Conservation (phyloP, 2,797 vertebrate species). For the Hybognathus amarus region DNA sequence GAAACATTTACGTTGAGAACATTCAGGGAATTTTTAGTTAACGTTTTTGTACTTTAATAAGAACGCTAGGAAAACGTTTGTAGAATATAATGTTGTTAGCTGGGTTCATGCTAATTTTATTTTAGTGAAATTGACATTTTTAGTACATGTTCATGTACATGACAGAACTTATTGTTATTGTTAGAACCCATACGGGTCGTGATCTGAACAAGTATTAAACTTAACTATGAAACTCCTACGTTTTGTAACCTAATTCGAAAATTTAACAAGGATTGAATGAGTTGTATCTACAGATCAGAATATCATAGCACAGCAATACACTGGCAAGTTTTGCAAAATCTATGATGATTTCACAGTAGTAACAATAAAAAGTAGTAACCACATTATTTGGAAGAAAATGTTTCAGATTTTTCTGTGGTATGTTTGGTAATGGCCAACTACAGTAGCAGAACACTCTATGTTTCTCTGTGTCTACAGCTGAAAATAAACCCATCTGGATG, state of each 20-base stretch:
- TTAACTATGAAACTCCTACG: background rate
- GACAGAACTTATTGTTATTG: background rate
- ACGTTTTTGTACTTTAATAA: background rate
- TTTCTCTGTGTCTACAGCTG: slow-evolving; percentile 69
- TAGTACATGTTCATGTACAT: background rate
- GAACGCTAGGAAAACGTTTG: background rate
- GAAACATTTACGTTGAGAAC: background rate
- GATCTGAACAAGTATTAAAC: background rate
- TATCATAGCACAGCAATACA: background rate
- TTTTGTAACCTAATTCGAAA: background rate
- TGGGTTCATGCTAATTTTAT: background rate
- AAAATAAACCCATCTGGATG: slow-evolving; percentile 90
- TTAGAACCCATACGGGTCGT: no score
- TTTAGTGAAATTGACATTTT: background rate
- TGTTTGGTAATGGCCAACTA: background rate
- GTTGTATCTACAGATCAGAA: background rate
- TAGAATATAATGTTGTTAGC: background rate
- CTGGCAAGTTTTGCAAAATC: no score
- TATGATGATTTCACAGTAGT: background rate
- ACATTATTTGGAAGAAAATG: background rate
- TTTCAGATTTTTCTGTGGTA: background rate
- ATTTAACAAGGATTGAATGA: background rate
- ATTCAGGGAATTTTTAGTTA: background rate
- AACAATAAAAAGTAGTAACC: background rate
- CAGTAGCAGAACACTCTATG: background rate